Base-by-base conservation (phyloP, 2,797 vertebrate species). In the Anableps anableps region DNA sequence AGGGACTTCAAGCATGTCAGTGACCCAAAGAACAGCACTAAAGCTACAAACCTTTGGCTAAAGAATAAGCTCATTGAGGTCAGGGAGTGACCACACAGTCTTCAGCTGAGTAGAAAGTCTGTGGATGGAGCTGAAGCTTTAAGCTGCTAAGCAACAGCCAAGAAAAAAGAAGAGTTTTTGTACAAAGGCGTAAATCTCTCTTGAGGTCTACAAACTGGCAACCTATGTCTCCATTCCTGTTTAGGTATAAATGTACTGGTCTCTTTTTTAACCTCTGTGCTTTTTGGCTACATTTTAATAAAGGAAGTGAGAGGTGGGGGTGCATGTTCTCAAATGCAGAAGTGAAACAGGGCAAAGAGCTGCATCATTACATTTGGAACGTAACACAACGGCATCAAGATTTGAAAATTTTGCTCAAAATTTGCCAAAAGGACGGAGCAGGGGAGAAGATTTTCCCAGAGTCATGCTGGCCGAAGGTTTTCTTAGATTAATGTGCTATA, bases 391-490 rank as follows among this genome's bases (percentile, higher is more conserved):
- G 45, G 4, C 51, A 23, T 73, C 70, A 73, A 23, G 0, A 1
- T 4, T 51, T 16, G 16, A 64, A 9, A 71, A 79, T 58, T 8
- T 16, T 19, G 2, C 31, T 47, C 11, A 17, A 5, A 78, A 68
- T 60, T 75, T 17, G 41, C 29, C 4, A 31, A 43, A 45, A 50
- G 0, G 38, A 62, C 23, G 55, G 47, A 43, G 2, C n/a, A 47
- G 58, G 72, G n/a, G 82, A 31, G 34, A 77, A 13, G 26, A 72
- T 31, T 6, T 66, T 38, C 2, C n/a, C 3, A 45, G n/a, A 7
- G 70, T 47, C 77, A 95, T 95, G 94, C 74, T 95, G 78, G 91
- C 75, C 0, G 94, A 95, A 87, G 90, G 88, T 45, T 95, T 94
- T 78, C 89, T 95, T 62, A 79, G 83, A 50, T 13, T 90, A 10